Evolutionary conservation across 2,888 invertebrate genomes (phyloP).

Genomic region (Epistrophe grossulariae): DNA sequence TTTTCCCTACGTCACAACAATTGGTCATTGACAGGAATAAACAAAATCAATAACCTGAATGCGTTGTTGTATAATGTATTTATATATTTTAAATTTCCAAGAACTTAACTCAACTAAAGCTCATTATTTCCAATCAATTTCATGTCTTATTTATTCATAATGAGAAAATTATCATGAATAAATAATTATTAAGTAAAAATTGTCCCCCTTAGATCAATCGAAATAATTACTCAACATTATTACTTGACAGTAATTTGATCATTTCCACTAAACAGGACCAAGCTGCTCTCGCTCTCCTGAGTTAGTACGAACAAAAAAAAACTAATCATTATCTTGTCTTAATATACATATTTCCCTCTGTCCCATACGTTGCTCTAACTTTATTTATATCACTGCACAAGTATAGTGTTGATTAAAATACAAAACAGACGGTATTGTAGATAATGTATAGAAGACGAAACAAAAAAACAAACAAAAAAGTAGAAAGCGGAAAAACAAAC

Average conservation of each 20-base stretch:
- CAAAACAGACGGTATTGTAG: neutral
- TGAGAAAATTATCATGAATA: no score
- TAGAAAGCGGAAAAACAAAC: conserved; percentile 46
- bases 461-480: conserved; percentile 15
- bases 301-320: neutral
- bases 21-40: no score
- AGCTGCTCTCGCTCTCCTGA: neutral
- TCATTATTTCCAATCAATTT: no score
- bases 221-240: conserved; percentile 4
- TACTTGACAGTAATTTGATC: conserved; percentile 59
- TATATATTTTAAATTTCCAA: no score
- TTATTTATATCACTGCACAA: conserved; percentile 68
- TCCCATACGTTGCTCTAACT: conserved; percentile 43
- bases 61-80: no score
- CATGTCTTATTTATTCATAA: no score
- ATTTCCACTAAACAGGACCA: conserved; percentile 44
- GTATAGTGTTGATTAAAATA: conserved; percentile 11
- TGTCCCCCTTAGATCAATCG: neutral
- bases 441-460: neutral
- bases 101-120: no score
- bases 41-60: no score
- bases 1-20: no score
- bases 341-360: conserved; percentile 5
- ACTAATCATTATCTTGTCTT: no score
- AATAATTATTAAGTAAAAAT: neutral